Evolutionary conservation across 2,888 invertebrate genomes (phyloP), one percentile per base, ranked within the genome.

Genomic region (Eutolmus rufibarbis): DNA sequence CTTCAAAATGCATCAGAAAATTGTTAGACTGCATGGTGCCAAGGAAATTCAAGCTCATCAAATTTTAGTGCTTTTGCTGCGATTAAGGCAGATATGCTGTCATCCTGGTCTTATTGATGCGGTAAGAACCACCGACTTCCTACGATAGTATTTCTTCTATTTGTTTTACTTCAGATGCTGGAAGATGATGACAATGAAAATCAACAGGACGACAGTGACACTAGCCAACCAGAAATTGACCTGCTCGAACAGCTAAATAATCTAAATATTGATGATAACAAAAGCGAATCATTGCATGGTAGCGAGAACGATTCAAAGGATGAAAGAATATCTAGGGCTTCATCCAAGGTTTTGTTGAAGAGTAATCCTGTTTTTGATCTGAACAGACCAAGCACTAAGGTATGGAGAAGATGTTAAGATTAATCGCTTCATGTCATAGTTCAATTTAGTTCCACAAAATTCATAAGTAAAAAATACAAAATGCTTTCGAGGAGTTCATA

Each of bases 61-160:
- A 92, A 96, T 97, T 91, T 93, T 99, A 89, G 96, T 98, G 0
- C 93, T 98, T 1, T 91, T 99, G 16, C 92, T 98, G 87, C 94
- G 98, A 14, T 92, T 99, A 88, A 94, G 98, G 0, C 98, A 99
- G 91, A 95, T 97, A 88, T 97, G 97, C 91, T 97, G 97, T 91
- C 98, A 98, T 93, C 96, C 98, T 40, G 95, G 96, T 0, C 94
- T 99, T 19, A 96, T 98, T 89, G 94, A 95, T 90, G 91, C 94
- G 87, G 95, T 95, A 81, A 14, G n/a, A 28, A 28, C 16, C 19
- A 56, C 76, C 87, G 57, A 51, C n/a, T 28, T 82, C 16, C 9
- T 74, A 37, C 46, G 19, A 86, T 74, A 31, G n/a, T 19, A 74
- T 28, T 14, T 31, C 23, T 57, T 79, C 34, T 86, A 34, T 86